Evolutionary conservation across 2,113 vertebrate species (phyloP), one percentile per base, ranked within the genome.

Genomic region (Podarcis muralis): DNA sequence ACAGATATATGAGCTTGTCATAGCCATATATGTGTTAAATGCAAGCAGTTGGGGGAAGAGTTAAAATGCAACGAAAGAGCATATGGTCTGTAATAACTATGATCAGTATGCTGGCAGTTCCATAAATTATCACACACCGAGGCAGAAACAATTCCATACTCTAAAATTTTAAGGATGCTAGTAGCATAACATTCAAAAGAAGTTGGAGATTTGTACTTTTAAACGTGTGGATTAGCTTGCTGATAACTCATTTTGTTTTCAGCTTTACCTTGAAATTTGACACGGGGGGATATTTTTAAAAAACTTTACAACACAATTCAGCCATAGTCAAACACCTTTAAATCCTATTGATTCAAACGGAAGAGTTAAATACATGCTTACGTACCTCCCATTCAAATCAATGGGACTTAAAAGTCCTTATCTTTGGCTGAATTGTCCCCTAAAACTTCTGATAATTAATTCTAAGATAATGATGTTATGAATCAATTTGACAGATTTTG

Each of bases 21-120:
- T 57, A 84, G 48, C 43, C 83, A 84, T 74, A 53, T 74, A 84
- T 84, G 83, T 6, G 69, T 74, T 84, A 84, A 84, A 59, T 84
- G 83, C 83, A 84, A 84, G 83, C 69, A 0, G 92, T 88, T 88
- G 81, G 59, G 79, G 1, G 12, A 3, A 9, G 78, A 90, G 16
- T 15, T 86, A 48, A 92, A 90, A 88, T 92, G 71, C 82, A 90
- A 68, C 78, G 91, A 84, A 57, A 68, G 30, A 94, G 53, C 59
- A 90, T 89, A 92, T 79, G 59, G 87, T 90, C 89, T 93, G 75
- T 90, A 93, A 93, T 90, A 93, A 86, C n/a, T 81, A 32, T 87
- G 88, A 92, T 57, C 90, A 43, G 79, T 87, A 86, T 81, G 43
- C 88, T 71, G 90, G 37, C 1, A 92, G 83, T 91, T 77, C 57